phyloP scores from a whole-genome alignment of 1,140 invertebrate species.

The Drosophila miranda region DNA sequence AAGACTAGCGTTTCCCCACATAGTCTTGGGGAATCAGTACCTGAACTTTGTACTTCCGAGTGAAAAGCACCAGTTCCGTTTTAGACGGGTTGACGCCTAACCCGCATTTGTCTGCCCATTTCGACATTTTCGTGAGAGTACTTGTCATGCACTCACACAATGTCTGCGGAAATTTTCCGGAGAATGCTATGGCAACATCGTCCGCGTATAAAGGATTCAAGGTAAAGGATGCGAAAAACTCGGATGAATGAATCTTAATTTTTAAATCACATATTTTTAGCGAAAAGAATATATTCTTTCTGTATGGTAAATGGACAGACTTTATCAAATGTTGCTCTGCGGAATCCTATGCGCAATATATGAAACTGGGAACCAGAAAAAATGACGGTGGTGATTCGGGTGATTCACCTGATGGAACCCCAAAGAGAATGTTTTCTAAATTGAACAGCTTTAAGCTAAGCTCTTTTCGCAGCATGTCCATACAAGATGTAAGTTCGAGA shows the following conservation, averaged over 20 bases:
- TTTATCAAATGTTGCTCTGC: constrained; percentile 89
- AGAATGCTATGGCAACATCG: too few species aligned
- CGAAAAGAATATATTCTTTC: constrained; percentile 90
- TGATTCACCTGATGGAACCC: constrained; percentile 85
- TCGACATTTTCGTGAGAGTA: too few species aligned
- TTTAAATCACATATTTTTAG: constrained; percentile 83
- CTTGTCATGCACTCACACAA: too few species aligned
- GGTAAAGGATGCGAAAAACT: constrained; percentile 85
- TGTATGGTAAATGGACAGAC: constrained; percentile 98
- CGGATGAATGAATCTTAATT: neutral
- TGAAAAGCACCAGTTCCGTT: too few species aligned
- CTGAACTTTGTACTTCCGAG: too few species aligned
- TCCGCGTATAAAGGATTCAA: too few species aligned
- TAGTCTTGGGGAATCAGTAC: too few species aligned
- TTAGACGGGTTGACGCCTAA: too few species aligned
- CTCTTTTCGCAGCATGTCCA: constrained; percentile 87
- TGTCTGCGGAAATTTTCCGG: too few species aligned
- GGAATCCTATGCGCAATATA: constrained; percentile 88
- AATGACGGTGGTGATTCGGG: constrained; percentile 82
- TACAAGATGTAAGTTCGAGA: constrained; percentile 84
- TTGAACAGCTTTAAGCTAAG: constrained; percentile 91
- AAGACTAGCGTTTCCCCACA: too few species aligned
- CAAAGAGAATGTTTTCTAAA: constrained; percentile 89
- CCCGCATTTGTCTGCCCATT: too few species aligned
- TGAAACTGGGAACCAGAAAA: constrained; percentile 84